phyloP scores from a whole-genome alignment of 2,888 invertebrate genomes.

The Luperina nickerlii region DNA sequence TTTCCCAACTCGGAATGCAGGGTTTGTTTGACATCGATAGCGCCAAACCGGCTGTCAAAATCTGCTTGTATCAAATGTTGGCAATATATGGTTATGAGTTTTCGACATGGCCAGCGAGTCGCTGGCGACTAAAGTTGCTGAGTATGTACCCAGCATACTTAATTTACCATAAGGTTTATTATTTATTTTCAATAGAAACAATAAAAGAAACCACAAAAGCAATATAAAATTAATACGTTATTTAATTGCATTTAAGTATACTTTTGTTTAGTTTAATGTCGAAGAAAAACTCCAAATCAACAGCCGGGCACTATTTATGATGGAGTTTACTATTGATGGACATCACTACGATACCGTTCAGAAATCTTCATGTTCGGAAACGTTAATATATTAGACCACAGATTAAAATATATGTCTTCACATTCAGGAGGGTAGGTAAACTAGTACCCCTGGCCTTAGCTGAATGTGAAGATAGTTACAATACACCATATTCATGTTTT shows the following conservation, averaged over 20 bases:
- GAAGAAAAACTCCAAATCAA: neutral
- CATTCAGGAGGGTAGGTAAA: neutral
- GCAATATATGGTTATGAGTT: neutral
- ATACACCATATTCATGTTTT: neutral
- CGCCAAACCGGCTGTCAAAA: neutral
- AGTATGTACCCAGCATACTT: neutral
- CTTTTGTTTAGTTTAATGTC: neutral
- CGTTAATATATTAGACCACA: neutral
- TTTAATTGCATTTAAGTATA: neutral
- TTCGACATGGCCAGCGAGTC: neutral
- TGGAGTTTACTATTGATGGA: neutral
- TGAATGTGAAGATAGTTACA: neutral
- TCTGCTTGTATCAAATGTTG: neutral
- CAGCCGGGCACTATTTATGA: neutral
- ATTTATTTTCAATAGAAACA: neutral
- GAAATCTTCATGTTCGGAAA: constrained; percentile 7
- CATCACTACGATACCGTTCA: constrained; percentile 31
- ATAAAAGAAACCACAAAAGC: neutral
- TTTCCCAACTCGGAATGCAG: too few relatives aligned
- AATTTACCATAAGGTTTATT: neutral
- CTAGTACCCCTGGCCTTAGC: neutral
- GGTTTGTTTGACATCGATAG: neutral
- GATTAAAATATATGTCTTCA: neutral
- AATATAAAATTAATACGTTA: too few relatives aligned
- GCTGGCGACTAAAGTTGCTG: neutral